Evolutionary conservation across 2,113 vertebrate species (phyloP), one percentile per base, ranked within the genome.

Genomic region (Amblyopsis rosae): DNA sequence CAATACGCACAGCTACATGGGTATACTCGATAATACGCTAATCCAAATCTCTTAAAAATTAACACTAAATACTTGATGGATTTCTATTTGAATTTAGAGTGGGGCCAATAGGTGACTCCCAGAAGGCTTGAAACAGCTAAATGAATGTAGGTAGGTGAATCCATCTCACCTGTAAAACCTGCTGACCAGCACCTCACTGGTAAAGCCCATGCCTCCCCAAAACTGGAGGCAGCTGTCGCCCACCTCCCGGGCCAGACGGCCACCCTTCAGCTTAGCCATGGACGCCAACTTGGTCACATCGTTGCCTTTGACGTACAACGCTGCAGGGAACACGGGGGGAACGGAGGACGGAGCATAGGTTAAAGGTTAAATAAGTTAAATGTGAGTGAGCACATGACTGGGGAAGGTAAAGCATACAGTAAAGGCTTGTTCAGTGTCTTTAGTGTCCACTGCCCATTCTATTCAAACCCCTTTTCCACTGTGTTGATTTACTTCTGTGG

Each of bases 121-220:
- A 57, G 4, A 19, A 9, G 3, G 16, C 55, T 41, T 41, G 35
- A 41, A 41, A 41, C 35, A 41, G 35, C 17, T 5, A 16, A 56
- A 19, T 3, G n/a, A 26, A 26, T 56, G 54, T 4, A 56, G 15
- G 12, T 49, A 41, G 35, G 0, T 56, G 16, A 19, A n/a, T 9
- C n/a, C 12, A 8, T 26, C 90, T 92, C 56, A 96, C 95, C 96
- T 95, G 89, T 95, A 96, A 69, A 94, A 73, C 79, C 94, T 92
- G 90, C 94, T 97, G 82, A 97, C 91, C 1, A 90, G 73, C 55
- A 96, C 93, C 9, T 95, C 93, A n/a, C 74, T 95, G 73, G 93
- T 96, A 88, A 91, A 96, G 57, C 95, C 94, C 95, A 95, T 96
- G 68, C 94, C 95, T 78, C 95, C 96, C 95, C 96, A 96, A 70